Conservation (phyloP, 2,113 vertebrate species). For the Ramphastos sulfuratus region DNA sequence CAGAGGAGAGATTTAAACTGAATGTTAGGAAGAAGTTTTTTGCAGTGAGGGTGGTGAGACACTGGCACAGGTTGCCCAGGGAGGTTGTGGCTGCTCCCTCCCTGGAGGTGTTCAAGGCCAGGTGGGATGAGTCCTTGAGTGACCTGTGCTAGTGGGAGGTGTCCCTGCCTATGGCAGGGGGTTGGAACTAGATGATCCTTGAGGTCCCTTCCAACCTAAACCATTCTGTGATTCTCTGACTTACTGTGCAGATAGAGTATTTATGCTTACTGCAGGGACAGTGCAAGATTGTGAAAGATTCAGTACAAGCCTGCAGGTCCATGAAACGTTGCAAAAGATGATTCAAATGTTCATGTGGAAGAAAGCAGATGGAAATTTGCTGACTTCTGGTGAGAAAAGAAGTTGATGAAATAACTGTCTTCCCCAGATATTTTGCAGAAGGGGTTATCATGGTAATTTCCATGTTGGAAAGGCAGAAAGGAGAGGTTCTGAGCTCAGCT, state of each 20-base stretch:
- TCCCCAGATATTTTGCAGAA: background rate
- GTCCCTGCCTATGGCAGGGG: no score
- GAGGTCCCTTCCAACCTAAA: no score
- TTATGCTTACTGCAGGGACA: background rate
- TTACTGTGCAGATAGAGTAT: background rate
- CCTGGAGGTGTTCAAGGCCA: no score
- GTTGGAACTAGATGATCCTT: no score
- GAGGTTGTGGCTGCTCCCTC: no score
- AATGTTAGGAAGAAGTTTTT: no score
- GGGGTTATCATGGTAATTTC: background rate
- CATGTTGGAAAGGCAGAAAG: background rate
- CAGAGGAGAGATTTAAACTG: no score
- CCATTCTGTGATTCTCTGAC: background rate
- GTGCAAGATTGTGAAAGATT: background rate
- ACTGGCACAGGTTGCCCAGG: no score
- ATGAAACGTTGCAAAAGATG: background rate
- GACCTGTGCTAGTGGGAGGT: no score
- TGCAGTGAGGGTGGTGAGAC: no score
- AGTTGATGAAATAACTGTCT: background rate
- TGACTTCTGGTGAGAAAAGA: background rate
- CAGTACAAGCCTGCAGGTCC: background rate
- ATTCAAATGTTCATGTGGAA: conserved; percentile 15
- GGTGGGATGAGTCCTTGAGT: no score
- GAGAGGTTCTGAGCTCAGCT: background rate
- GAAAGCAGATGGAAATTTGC: conserved; percentile 18